A percentile compares a stretch with the other conserved stretches of the same genome.
phyloP scores from a whole-genome alignment of 2,888 invertebrate genomes.

The Platycheirus rosarum region DNA sequence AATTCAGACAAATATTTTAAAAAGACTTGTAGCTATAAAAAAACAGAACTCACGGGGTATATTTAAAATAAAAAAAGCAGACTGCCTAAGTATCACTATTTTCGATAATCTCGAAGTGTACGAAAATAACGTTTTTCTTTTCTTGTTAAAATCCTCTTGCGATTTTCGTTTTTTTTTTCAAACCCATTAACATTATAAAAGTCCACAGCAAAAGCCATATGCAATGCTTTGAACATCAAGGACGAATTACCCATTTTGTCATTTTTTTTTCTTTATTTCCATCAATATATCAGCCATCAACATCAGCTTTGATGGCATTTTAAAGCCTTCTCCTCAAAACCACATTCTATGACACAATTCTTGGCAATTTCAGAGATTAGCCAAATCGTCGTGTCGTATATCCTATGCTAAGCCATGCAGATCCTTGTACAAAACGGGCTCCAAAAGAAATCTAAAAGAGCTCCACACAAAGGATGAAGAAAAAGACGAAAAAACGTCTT shows the following conservation, averaged over 20 bases:
- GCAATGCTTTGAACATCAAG: neutral
- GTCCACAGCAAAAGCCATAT: neutral
- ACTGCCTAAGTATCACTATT: too few species aligned
- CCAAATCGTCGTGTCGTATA: slow-evolving; percentile 22
- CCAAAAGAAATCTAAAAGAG: slow-evolving; percentile 6
- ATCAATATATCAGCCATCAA: neutral
- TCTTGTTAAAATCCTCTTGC: neutral
- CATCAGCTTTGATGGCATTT: slow-evolving; percentile 3
- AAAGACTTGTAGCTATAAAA: too few species aligned
- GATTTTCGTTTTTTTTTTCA: neutral
- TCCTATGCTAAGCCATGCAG: slow-evolving; percentile 7
- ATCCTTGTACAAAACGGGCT: neutral
- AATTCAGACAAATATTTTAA: too few species aligned
- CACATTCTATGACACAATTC: slow-evolving; percentile 29
- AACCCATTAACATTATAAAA: neutral
- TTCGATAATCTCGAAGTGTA: too few species aligned
- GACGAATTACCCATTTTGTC: neutral
- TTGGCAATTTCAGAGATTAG: slow-evolving; percentile 55
- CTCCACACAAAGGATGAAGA: neutral
- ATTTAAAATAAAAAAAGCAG: too few species aligned
- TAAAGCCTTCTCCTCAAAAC: slow-evolving; percentile 17
- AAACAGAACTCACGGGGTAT: too few species aligned
- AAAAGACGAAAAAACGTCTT: neutral
- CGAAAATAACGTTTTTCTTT: too few species aligned
- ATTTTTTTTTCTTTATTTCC: neutral